Evolutionary conservation across 2,888 invertebrate genomes (phyloP).

Genomic region (Sinohyriopsis cumingii): DNA sequence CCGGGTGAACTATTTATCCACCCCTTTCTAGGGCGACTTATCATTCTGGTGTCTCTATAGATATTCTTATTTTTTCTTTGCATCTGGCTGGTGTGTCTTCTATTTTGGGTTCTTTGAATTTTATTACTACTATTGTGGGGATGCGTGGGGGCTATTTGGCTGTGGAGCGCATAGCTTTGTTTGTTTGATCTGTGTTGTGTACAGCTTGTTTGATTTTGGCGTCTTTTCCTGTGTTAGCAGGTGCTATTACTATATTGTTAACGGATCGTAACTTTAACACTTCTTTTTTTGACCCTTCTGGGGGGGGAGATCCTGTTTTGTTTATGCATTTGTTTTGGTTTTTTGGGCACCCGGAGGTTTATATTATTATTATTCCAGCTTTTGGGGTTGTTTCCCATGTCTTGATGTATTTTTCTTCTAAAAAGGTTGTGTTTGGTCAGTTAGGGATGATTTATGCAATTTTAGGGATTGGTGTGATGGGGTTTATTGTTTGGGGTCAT

Average conservation of each 20-base stretch:
- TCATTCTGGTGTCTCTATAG: conserved; percentile 81
- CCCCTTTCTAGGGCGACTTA: conserved; percentile 79
- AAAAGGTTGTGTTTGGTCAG: conserved; percentile 82
- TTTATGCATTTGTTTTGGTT: conserved; percentile 91
- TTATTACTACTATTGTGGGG: conserved; percentile 84
- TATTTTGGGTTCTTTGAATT: conserved; percentile 84
- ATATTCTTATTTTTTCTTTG: conserved; percentile 84
- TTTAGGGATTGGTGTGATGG: conserved; percentile 85
- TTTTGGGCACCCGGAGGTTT: conserved; percentile 90
- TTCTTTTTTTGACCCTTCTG: conserved; percentile 85
- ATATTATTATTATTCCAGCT: conserved; percentile 88
- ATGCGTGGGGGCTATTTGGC: conserved; percentile 78
- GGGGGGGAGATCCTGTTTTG: conserved; percentile 86
- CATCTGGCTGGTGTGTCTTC: conserved; percentile 82
- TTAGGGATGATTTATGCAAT: conserved; percentile 89
- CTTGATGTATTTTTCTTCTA: conserved; percentile 77
- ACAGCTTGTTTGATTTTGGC: conserved; percentile 80
- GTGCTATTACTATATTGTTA: conserved; percentile 85
- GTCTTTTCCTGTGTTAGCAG: conserved; percentile 84
- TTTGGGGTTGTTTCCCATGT: conserved; percentile 88
- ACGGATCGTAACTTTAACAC: conserved; percentile 87
- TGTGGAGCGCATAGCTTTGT: conserved; percentile 81
- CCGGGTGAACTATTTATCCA: conserved; percentile 86
- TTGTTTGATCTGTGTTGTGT: conserved; percentile 82
- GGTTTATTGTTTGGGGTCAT: conserved; percentile 89